A percentile compares a stretch with the other conserved stretches of the same genome.
phyloP scores from a whole-genome alignment of 2,888 invertebrate genomes.

The Macrosiphum euphorbiae region DNA sequence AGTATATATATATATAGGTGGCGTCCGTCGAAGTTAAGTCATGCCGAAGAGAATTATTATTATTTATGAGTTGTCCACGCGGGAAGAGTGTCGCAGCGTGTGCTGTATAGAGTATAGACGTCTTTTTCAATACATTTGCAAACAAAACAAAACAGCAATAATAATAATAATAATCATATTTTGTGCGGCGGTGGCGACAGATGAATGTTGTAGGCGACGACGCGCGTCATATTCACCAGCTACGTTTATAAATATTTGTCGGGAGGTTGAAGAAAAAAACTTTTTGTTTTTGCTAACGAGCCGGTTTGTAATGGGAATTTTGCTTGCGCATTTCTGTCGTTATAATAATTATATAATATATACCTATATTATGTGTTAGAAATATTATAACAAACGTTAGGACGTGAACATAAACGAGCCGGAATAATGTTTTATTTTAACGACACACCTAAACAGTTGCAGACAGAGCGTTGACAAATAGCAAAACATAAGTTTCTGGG shows the following conservation, averaged over 20 bases:
- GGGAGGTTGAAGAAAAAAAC: neutral
- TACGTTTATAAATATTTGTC: neutral
- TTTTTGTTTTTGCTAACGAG: neutral
- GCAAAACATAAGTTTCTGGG: neutral
- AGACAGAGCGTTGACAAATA: neutral
- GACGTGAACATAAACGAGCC: neutral
- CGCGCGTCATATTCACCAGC: neutral
- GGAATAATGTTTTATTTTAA: neutral
- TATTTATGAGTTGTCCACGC: slow-evolving; percentile 15
- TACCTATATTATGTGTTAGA: neutral
- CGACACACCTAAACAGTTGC: neutral
- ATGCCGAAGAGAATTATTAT: slow-evolving; percentile 33
- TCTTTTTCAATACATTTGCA: neutral
- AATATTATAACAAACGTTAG: neutral
- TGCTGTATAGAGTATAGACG: neutral
- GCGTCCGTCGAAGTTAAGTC: neutral
- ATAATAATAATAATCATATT: neutral
- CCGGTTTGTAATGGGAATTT: neutral
- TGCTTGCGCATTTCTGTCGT: neutral
- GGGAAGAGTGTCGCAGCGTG: neutral
- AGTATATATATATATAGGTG: neutral
- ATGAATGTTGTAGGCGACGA: neutral
- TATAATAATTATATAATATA: neutral
- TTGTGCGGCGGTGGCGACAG: neutral
- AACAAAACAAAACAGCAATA: slow-evolving; percentile 14